Conservation (phyloP, 2,113 vertebrate species). For the Fulica atra region DNA sequence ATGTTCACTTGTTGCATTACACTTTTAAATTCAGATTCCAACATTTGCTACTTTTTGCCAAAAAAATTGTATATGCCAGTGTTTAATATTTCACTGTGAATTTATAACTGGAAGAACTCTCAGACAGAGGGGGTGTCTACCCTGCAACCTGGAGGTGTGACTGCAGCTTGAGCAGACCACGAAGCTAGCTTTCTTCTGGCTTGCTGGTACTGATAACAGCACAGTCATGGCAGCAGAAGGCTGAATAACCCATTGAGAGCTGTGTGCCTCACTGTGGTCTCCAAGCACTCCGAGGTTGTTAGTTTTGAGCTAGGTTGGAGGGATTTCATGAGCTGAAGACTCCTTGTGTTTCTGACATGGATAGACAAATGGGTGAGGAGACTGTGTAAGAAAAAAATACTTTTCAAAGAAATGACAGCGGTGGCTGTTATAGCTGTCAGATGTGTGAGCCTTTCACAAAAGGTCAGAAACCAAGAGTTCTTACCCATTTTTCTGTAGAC, state of each 20-base stretch:
- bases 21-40: neutral
- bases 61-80: neutral
- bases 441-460: neutral
- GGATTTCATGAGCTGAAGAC: neutral
- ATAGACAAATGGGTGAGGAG: neutral
- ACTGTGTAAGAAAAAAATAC: neutral
- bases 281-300: neutral
- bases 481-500: neutral
- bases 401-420: neutral
- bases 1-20: neutral
- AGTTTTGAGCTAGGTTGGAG: neutral
- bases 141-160: neutral
- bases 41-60: constrained; percentile 27
- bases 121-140: neutral
- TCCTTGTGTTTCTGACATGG: neutral
- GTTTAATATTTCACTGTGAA: constrained; percentile 31
- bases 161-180: neutral
- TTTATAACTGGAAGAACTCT: constrained; percentile 32
- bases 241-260: neutral
- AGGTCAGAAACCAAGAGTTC: neutral
- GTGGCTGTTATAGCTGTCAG: neutral
- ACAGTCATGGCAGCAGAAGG: neutral
- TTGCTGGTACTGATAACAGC: neutral
- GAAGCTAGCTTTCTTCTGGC: neutral
- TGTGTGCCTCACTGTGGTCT: accelerated